Percentiles rank a stretch among this genome's conserved stretches.
These are phyloP conservation scores for Phylloscopus whistleri DNA, from an alignment of 2,113 vertebrate species.

Conservation along the genomic window DNA sequence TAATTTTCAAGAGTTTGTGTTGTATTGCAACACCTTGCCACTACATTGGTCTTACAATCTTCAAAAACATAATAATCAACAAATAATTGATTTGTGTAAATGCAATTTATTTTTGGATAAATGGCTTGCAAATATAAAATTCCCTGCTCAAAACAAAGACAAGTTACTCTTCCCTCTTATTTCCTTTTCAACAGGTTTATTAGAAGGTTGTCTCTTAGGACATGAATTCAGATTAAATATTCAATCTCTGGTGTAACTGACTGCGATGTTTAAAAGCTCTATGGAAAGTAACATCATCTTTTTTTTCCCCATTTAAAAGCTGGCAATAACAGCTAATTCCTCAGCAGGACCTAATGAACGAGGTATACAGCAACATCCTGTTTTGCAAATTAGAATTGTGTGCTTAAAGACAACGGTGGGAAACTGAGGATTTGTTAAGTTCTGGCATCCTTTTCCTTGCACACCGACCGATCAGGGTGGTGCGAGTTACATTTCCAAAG, in stretches of 20 bases:
- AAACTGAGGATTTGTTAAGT: background rate
- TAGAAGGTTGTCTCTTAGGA: background rate
- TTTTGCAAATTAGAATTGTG: background rate
- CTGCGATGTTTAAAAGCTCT: background rate
- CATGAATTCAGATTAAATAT: background rate
- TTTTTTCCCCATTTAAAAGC: background rate
- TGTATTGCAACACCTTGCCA: background rate
- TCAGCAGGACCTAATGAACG: background rate
- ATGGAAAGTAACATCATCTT: fast-evolving
- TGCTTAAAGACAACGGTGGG: background rate
- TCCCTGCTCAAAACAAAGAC: background rate
- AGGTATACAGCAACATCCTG: background rate
- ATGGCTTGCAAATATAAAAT: background rate
- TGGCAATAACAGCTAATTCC: background rate
- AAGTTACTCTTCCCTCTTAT: background rate
- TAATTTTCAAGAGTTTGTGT: background rate
- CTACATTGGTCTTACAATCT: background rate
- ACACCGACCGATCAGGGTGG: too few species aligned
- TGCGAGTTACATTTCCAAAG: background rate
- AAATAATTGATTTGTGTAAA: background rate
- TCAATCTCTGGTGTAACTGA: background rate
- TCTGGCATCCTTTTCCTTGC: background rate
- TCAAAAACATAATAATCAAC: background rate
- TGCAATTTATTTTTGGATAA: background rate
- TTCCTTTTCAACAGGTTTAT: background rate